These are phyloP conservation scores for Dromius quadrimaculatus DNA, from an alignment of 2,888 invertebrate species.

Conservation along the genomic window DNA sequence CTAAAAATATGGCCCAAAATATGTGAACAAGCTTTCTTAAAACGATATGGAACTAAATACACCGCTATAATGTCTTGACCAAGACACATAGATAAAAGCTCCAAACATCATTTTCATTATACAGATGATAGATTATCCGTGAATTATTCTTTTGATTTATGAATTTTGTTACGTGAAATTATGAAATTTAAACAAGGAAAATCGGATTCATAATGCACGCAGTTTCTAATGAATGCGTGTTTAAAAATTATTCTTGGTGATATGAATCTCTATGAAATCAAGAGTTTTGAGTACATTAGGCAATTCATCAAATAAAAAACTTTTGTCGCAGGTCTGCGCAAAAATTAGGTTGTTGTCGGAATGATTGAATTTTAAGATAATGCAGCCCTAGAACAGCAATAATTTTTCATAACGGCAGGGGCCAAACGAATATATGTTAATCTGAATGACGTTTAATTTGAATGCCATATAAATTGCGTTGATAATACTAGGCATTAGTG, in stretches of 20 bases:
- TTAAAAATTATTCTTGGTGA: slow-evolving; percentile 6
- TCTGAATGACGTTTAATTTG: slow-evolving; percentile 37
- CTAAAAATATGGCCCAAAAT: too few relatives aligned
- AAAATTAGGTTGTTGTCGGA: background rate
- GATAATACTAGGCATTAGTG: slow-evolving; percentile 42
- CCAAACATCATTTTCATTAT: too few relatives aligned
- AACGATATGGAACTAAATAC: too few relatives aligned
- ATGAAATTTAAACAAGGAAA: slow-evolving; percentile 20
- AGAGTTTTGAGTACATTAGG: background rate
- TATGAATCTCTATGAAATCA: slow-evolving; percentile 17
- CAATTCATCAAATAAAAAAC: background rate
- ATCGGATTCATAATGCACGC: slow-evolving; percentile 14
- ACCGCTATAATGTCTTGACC: too few relatives aligned
- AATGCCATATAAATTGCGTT: slow-evolving; percentile 40
- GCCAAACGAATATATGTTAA: slow-evolving; percentile 17
- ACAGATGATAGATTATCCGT: too few relatives aligned
- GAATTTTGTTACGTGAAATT: slow-evolving; percentile 26
- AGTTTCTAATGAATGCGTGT: slow-evolving; percentile 22
- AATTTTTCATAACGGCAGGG: background rate
- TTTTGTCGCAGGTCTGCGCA: too few relatives aligned
- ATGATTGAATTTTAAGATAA: background rate
- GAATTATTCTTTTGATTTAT: slow-evolving; percentile 23
- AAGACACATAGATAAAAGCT: too few relatives aligned
- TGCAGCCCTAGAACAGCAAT: background rate
- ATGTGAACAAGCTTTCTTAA: too few relatives aligned